Percentiles rank a stretch among this genome's conserved stretches.
These are phyloP conservation scores for Coendou prehensilis DNA, from an alignment of 2,797 vertebrate genomes.

Conservation along the genomic window DNA sequence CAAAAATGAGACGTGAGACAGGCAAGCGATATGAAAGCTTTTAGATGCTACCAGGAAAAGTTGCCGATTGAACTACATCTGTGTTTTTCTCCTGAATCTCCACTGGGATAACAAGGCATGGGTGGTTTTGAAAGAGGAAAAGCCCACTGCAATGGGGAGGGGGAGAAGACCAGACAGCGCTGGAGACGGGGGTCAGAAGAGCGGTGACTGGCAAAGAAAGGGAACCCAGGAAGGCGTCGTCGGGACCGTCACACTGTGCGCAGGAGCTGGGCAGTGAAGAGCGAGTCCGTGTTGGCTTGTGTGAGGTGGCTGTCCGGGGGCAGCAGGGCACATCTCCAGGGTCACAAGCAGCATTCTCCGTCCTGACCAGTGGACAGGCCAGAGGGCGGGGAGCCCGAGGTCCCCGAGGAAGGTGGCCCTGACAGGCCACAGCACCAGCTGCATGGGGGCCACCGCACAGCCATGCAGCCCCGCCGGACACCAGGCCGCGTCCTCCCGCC, in stretches of 20 bases:
- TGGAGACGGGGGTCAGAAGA: neutral
- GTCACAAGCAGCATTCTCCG: neutral
- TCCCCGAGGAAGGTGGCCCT: neutral
- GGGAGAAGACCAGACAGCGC: neutral
- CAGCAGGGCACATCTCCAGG: neutral
- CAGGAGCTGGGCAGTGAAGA: neutral
- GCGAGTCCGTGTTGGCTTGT: neutral
- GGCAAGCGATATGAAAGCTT: neutral
- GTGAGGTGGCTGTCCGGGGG: neutral
- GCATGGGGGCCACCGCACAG: neutral
- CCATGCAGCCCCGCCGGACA: neutral
- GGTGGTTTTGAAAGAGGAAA: neutral
- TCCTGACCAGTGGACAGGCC: neutral
- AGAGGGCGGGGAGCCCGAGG: neutral
- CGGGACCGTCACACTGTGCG: rapidly evolving
- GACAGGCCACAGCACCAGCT: neutral
- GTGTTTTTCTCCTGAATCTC: neutral
- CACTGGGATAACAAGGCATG: neutral
- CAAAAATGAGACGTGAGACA: neutral
- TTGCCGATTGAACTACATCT: neutral
- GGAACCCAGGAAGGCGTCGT: neutral
- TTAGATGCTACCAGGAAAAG: neutral
- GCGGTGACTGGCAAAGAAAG: neutral
- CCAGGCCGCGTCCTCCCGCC: neutral
- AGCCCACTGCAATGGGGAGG: neutral